Percentiles rank a stretch among this genome's conserved stretches.
These are phyloP conservation scores for Cyclophora albipunctata DNA, from an alignment of 2,888 invertebrate genomes.

Conservation along the genomic window DNA sequence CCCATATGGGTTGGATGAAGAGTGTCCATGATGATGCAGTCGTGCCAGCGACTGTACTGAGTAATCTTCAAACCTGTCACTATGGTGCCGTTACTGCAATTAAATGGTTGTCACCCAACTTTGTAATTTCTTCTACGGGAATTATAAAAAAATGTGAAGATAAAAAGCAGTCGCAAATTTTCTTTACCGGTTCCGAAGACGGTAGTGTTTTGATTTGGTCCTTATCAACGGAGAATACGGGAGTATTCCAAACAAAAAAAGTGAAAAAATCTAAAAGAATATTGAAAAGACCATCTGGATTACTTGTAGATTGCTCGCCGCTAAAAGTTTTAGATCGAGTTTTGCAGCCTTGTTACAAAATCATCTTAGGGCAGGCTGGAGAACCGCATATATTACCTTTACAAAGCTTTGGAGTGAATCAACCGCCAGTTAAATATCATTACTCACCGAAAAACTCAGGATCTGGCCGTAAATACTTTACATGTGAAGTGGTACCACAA, in stretches of 20 bases:
- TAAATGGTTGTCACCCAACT: constrained; percentile 80
- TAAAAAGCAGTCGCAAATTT: constrained; percentile 71
- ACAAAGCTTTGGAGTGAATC: constrained; percentile 56
- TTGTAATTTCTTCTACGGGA: constrained; percentile 77
- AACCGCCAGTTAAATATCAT: constrained; percentile 45
- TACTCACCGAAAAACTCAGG: constrained; percentile 42
- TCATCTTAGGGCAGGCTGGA: constrained; percentile 61
- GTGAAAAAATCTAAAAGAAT: constrained; percentile 64
- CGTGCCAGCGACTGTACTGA: constrained; percentile 77
- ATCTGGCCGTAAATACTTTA: constrained; percentile 58
- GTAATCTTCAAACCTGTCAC: constrained; percentile 78
- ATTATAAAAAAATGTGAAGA: constrained; percentile 41
- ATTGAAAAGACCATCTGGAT: constrained; percentile 70
- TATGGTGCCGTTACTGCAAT: constrained; percentile 78
- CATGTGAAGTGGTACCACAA: constrained; percentile 43
- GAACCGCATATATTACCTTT: constrained; percentile 52
- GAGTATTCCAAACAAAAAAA: constrained; percentile 45
- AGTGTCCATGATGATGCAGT: constrained; percentile 73
- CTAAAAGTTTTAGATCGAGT: constrained; percentile 76
- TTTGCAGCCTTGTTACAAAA: constrained; percentile 78
- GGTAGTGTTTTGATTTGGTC: constrained; percentile 83
- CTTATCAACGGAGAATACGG: constrained; percentile 69
- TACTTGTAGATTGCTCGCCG: constrained; percentile 76
- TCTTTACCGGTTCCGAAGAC: constrained; percentile 79
- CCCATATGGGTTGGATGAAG: constrained; percentile 82